A percentile compares a stretch with the other conserved stretches of the same genome.
Evolutionary conservation across 2,888 invertebrate genomes (phyloP).

Genomic region (Drosophila fulvimacula): DNA sequence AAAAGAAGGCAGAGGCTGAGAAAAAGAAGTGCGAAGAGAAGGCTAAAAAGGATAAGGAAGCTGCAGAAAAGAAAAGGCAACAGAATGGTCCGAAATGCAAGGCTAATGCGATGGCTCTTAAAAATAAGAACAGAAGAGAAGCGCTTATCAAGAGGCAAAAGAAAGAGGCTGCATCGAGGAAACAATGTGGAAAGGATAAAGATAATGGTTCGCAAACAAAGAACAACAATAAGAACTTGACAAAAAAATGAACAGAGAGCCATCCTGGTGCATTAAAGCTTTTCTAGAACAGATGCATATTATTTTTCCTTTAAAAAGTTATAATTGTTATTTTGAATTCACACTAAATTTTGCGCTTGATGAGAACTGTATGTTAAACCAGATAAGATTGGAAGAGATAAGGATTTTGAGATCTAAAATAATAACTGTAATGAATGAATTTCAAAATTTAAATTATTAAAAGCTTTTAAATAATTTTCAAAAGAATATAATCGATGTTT

Average conservation of each 20-base stretch:
- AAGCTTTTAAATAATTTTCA: not conserved
- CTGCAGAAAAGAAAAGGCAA: not conserved
- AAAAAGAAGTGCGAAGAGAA: not conserved
- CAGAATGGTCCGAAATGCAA: not conserved
- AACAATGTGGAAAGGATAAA: not conserved
- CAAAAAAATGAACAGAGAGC: not conserved
- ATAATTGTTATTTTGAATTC: not conserved
- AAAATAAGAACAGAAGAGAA: not conserved
- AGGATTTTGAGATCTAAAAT: not conserved
- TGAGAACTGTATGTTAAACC: not conserved
- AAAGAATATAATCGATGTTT: no score
- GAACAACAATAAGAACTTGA: not conserved
- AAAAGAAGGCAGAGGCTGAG: not conserved
- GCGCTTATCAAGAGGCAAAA: not conserved
- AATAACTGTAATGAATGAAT: not conserved
- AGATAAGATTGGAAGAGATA: not conserved
- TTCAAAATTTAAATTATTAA: not conserved
- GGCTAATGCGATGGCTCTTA: not conserved
- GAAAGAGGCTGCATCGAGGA: not conserved
- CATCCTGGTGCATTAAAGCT: not conserved
- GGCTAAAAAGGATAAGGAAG: not conserved
- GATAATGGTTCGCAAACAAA: not conserved
- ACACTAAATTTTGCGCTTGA: not conserved
- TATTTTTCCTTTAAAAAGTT: not conserved
- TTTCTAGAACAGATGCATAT: not conserved